Evolutionary conservation across 92 coral and sea anemone genomes (phyloP).

Genomic region (Porites rus): DNA sequence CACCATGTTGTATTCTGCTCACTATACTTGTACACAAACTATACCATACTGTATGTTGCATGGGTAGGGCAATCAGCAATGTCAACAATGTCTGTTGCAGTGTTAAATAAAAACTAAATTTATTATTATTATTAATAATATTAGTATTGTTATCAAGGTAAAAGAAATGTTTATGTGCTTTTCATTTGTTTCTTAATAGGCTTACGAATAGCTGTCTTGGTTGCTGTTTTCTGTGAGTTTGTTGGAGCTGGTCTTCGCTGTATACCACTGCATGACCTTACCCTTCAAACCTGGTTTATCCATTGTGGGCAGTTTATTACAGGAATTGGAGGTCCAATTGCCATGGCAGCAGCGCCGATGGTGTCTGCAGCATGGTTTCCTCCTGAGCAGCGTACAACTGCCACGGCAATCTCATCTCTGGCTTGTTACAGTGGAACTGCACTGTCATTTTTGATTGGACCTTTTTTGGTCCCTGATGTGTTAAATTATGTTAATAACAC

Average conservation of each 20-base stretch:
- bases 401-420: conserved; percentile 91
- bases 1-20: no score
- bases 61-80: no score
- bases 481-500: background rate
- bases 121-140: no score
- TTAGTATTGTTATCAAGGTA: background rate
- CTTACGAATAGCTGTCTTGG: conserved; percentile 80
- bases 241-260: conserved; percentile 91
- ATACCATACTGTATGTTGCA: no score
- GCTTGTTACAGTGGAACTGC: conserved; percentile 97
- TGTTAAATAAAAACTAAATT: no score
- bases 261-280: conserved; percentile 60
- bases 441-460: conserved; percentile 86
- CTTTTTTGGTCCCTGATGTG: conserved; percentile 84
- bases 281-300: conserved; percentile 68
- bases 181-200: conserved; percentile 62
- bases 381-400: conserved; percentile 95
- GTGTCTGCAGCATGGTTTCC: conserved; percentile 99
- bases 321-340: conserved; percentile 97
- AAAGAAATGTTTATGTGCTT: background rate
- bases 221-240: conserved; percentile 84
- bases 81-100: no score
- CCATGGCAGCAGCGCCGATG: conserved; percentile 97
- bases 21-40: no score
- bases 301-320: conserved; percentile 93